phyloP scores from a whole-genome alignment of 23 tunicate genomes.

The Oikopleura vanhoeffeni region DNA sequence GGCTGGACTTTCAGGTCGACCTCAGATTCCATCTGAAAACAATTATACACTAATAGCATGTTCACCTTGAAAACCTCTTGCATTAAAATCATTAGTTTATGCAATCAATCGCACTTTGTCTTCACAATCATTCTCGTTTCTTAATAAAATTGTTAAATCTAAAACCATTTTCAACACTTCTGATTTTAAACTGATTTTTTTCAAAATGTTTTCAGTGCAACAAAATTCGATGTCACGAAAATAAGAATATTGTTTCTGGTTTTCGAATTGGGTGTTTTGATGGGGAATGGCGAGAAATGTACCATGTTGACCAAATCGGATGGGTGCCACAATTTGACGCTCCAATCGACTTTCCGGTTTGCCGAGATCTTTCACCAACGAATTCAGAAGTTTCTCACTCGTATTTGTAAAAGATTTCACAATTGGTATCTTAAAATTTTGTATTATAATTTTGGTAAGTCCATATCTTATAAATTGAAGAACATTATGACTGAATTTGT shows the following conservation, averaged over 20 bases:
- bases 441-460: background rate
- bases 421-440: background rate
- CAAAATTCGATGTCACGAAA: background rate
- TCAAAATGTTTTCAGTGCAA: background rate
- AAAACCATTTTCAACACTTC: too few species aligned
- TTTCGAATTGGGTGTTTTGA: background rate
- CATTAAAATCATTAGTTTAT: too few species aligned
- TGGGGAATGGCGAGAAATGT: background rate
- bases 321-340: slow-evolving; percentile 9
- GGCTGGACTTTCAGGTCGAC: too few species aligned
- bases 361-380: background rate
- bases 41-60: too few species aligned
- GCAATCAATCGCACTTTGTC: too few species aligned
- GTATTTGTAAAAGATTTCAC: background rate
- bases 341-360: background rate
- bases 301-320: background rate
- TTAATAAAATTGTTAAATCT: too few species aligned
- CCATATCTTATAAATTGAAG: too few species aligned
- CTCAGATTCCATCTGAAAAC: too few species aligned
- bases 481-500: too few species aligned
- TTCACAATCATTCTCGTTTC: too few species aligned
- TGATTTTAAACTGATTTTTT: background rate
- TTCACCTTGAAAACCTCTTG: too few species aligned
- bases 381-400: background rate
- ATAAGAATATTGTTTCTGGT: background rate